Base-by-base conservation (phyloP, 2,797 vertebrate genomes). In the Poeciliopsis paucimaculata region DNA sequence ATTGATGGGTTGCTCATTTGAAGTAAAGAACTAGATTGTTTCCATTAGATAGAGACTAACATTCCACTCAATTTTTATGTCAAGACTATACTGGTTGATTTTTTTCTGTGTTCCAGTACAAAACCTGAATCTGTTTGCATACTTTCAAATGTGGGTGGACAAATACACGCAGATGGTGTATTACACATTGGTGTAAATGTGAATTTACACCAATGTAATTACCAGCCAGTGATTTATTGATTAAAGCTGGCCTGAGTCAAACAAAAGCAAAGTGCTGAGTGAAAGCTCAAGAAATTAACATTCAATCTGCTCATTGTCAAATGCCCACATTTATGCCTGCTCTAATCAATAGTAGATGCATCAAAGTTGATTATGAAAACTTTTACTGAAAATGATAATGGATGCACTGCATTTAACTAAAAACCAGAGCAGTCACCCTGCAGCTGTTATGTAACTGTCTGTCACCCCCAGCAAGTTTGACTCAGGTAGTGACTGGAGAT, bases 201-300 rank as follows among this genome's bases (percentile, higher is more conserved):
- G 81, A 82, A 91, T 89, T 93, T 87, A 93, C 90, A 89, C 76
- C 77, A 23, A 80, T 79, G 84, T 76, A 93, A 96, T 96, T 94
- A 95, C 89, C 91, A 84, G 90, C 31, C 80, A 85, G 84, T 92
- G 94, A 95, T 95, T 92, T 93, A 96, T 92, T 93, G 93, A 94
- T 92, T 94, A 93, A 90, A 92, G 85, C 84, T 75, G 76, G 75
- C 76, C 87, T 89, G 85, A 92, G 89, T 91, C 84, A 87, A 91
- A 89, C 79, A 86, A 90, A 90, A 53, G 80, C 82, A 91, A 90
- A 92, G 81, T 89, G 91, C 90, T 82, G 89, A 90, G 84, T 83
- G 85, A 80, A 83, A 75, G 70, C 4, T 83, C 84, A 74, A 64
- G 79, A 84, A 73, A 76, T 72, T 75, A 74, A 64, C 79, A 62